phyloP scores from a whole-genome alignment of 2,797 vertebrate species.

The Danio albolineatus region DNA sequence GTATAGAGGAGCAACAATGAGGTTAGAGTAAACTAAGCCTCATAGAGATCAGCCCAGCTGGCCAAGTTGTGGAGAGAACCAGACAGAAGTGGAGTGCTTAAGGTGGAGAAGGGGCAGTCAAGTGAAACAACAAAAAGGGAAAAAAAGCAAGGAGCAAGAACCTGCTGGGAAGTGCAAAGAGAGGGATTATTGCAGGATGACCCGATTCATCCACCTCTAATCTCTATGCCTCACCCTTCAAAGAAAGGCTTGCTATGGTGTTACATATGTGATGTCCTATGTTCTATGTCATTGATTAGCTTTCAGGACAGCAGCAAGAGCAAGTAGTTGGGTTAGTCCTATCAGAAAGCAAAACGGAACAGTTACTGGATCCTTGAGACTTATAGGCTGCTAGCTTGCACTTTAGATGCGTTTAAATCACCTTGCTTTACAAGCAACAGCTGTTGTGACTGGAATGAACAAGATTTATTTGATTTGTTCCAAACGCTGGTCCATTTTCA shows the following conservation, averaged over 20 bases:
- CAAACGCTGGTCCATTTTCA: too few relatives aligned
- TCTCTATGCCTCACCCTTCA: slow-evolving; percentile 69
- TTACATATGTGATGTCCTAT: slow-evolving; percentile 68
- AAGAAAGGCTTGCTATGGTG: slow-evolving; percentile 70
- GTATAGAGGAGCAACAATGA: slow-evolving; percentile 3
- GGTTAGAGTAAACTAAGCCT: slow-evolving; percentile 17
- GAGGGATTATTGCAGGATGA: slow-evolving; percentile 76
- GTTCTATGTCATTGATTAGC: slow-evolving; percentile 69
- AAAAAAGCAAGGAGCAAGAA: slow-evolving; percentile 43
- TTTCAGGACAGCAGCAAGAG: slow-evolving; percentile 30
- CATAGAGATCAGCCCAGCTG: slow-evolving; percentile 12
- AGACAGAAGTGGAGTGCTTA: slow-evolving; percentile 12
- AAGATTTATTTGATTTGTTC: neutral
- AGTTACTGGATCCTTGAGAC: slow-evolving; percentile 19
- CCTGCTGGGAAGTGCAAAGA: slow-evolving; percentile 49
- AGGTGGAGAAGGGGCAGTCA: slow-evolving; percentile 47
- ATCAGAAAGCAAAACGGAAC: slow-evolving; percentile 34
- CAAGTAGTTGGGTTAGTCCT: slow-evolving; percentile 22
- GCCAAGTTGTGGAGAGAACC: slow-evolving; percentile 5
- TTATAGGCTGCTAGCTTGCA: slow-evolving; percentile 24
- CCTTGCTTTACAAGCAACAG: slow-evolving; percentile 59
- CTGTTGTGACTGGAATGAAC: slow-evolving; percentile 20
- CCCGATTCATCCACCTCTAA: slow-evolving; percentile 75
- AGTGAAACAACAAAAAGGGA: slow-evolving; percentile 44
- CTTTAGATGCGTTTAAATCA: too few relatives aligned